phyloP scores from a whole-genome alignment of 2,113 vertebrate genomes.

The Dipodomys merriami region DNA sequence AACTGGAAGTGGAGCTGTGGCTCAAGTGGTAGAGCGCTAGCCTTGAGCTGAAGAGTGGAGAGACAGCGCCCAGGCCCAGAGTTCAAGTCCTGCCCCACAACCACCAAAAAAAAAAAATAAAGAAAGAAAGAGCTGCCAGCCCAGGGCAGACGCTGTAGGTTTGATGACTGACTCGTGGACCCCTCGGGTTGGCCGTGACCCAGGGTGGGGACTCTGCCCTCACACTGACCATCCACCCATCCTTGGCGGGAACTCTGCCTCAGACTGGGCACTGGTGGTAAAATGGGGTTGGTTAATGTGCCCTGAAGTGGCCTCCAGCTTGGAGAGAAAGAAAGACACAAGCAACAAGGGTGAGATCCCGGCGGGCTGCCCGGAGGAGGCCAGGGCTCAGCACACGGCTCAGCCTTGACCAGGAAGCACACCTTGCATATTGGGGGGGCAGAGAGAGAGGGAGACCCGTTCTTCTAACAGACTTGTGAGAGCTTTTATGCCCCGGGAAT shows the following conservation, averaged over 20 bases:
- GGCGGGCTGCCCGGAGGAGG: conserved; percentile 36
- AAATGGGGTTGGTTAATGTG: not conserved
- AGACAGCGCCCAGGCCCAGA: too few species aligned
- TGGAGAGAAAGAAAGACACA: not conserved
- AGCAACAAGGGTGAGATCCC: not conserved
- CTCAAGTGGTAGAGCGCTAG: too few species aligned
- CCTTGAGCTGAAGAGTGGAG: too few species aligned
- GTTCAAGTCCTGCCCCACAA: too few species aligned
- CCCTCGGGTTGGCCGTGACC: not conserved
- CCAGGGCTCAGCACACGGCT: not conserved
- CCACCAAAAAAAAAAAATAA: too few species aligned
- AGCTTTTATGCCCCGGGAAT: too few species aligned
- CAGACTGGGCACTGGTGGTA: not conserved
- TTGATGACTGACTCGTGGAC: conserved; percentile 44
- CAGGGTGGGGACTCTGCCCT: not conserved
- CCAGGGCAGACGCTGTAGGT: not conserved
- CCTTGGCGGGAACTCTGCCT: not conserved
- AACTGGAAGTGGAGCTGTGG: too few species aligned
- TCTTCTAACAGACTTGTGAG: not conserved
- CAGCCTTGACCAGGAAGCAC: not conserved
- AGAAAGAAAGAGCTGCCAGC: not conserved
- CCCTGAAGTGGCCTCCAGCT: not conserved
- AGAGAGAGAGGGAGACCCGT: too few species aligned
- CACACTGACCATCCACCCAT: not conserved
- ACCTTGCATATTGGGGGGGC: not conserved